A percentile compares a stretch with the other conserved stretches of the same genome.
These are phyloP conservation scores for Tipula helvola DNA, from an alignment of 2,888 invertebrate genomes.

Conservation along the genomic window DNA sequence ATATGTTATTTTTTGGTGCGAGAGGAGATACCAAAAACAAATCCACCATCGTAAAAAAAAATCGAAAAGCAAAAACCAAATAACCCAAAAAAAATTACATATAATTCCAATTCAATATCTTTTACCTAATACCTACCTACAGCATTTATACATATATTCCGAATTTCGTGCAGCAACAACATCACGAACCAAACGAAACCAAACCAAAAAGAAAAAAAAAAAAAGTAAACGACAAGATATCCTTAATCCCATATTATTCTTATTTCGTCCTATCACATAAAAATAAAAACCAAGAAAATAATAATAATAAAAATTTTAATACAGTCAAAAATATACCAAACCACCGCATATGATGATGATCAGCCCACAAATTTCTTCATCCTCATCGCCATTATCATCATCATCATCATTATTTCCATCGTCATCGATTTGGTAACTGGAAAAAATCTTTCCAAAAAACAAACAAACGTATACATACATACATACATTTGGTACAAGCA, in stretches of 20 bases:
- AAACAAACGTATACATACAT: too few species aligned
- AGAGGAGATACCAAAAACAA: neutral
- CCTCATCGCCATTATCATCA: neutral
- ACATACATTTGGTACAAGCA: neutral
- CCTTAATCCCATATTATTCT: neutral
- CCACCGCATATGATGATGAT: neutral
- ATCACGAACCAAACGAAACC: neutral
- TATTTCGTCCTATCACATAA: conserved; percentile 4
- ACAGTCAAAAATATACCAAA: neutral
- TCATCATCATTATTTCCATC: neutral
- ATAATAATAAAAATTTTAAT: conserved; percentile 4
- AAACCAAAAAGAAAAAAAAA: neutral
- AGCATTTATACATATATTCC: neutral
- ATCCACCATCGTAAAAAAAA: neutral
- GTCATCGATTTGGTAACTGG: neutral
- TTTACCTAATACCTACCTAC: conserved; percentile 4
- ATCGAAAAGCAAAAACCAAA: neutral
- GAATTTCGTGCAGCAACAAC: neutral
- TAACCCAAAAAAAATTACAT: neutral
- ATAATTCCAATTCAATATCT: neutral
- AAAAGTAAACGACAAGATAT: neutral
- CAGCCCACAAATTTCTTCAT: neutral
- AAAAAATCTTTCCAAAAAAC: neutral
- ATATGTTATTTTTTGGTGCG: neutral
- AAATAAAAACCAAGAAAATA: conserved; percentile 4